Percentiles rank a stretch among this genome's conserved stretches.
These are phyloP conservation scores for Takifugu flavidus DNA, from an alignment of 2,113 vertebrate genomes.

Conservation along the genomic window DNA sequence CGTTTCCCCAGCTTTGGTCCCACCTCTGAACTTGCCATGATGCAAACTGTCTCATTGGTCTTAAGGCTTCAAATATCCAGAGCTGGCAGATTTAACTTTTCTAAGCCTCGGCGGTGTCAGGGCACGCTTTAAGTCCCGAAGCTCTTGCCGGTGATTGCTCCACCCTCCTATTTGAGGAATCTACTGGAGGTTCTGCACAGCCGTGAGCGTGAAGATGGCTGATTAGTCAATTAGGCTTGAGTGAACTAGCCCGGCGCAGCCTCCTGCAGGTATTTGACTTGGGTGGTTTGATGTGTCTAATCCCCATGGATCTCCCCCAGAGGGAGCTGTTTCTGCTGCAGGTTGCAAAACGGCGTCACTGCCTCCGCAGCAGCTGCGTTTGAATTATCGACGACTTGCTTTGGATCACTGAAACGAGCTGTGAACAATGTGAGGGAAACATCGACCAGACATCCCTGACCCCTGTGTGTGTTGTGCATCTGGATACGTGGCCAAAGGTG, in stretches of 20 bases:
- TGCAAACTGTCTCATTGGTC: conserved; percentile 34
- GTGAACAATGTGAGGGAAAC: conserved; percentile 14
- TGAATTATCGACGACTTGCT: conserved; percentile 40
- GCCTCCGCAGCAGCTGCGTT: conserved; percentile 22
- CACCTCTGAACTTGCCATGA: conserved; percentile 35
- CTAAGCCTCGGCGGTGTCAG: conserved; percentile 37
- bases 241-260: conserved; percentile 3
- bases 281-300: conserved; percentile 22
- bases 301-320: conserved; percentile 9
- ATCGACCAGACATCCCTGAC: too few relatives aligned
- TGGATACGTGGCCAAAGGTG: too few relatives aligned
- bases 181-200: conserved; percentile 15
- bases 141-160: conserved; percentile 16
- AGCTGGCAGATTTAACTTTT: conserved; percentile 39
- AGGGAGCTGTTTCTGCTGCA: conserved; percentile 44
- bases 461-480: too few relatives aligned
- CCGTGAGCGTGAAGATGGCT: neutral
- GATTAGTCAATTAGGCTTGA: conserved; percentile 29
- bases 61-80: conserved; percentile 26
- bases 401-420: conserved; percentile 43
- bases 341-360: conserved; percentile 23
- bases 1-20: conserved; percentile 37
- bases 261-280: conserved; percentile 1
- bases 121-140: conserved; percentile 45
- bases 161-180: conserved; percentile 8